phyloP scores from a whole-genome alignment of 2,797 vertebrate species.

The Gymnoscopelus braueri region DNA sequence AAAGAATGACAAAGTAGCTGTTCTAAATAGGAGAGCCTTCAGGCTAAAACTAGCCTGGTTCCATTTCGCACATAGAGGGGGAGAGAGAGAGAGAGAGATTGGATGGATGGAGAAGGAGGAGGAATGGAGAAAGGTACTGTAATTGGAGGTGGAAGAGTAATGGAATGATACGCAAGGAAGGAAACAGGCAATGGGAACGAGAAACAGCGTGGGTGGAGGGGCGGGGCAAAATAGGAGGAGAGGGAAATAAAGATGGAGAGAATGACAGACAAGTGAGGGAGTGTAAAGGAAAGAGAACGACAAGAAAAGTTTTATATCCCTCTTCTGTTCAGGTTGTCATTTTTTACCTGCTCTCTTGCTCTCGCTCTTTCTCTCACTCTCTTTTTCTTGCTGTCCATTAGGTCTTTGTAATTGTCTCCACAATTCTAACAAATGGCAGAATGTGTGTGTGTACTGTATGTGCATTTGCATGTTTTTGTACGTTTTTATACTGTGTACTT shows the following conservation, averaged over 20 bases:
- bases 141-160: slow-evolving; percentile 22
- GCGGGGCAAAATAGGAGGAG: background rate
- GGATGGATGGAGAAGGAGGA: slow-evolving; percentile 9
- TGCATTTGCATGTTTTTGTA: too few species aligned
- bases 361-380: too few species aligned
- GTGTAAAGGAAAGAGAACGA: background rate
- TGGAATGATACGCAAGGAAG: background rate
- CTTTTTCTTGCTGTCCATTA: too few species aligned
- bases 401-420: too few species aligned
- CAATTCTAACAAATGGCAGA: too few species aligned
- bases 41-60: slow-evolving; percentile 65
- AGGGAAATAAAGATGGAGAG: background rate
- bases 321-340: too few species aligned
- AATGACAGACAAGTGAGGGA: background rate
- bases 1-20: slow-evolving; percentile 50
- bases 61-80: slow-evolving; percentile 45
- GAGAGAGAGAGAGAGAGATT: background rate
- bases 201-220: background rate
- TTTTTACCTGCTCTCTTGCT: too few species aligned
- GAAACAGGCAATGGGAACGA: slow-evolving; percentile 8
- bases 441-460: too few species aligned
- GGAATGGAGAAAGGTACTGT: slow-evolving; percentile 16
- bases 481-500: too few species aligned
- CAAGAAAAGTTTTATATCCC: background rate
- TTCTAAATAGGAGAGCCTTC: slow-evolving; percentile 61